These are phyloP conservation scores for Strix aluco DNA, from an alignment of 2,113 vertebrate genomes.

Conservation along the genomic window DNA sequence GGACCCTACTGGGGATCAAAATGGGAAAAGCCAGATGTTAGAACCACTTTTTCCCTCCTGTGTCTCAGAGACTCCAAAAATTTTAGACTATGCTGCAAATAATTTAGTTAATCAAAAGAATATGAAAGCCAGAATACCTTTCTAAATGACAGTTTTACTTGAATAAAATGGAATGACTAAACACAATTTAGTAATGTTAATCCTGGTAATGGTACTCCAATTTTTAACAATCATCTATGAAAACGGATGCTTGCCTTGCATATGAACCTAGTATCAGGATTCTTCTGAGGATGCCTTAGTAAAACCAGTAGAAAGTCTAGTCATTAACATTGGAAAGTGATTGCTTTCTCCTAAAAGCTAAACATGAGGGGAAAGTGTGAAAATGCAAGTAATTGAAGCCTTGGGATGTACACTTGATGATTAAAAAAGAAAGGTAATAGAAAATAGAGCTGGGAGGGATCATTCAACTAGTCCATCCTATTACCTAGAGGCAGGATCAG, in stretches of 20 bases:
- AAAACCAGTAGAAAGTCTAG: background rate
- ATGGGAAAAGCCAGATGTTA: background rate
- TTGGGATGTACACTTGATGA: background rate
- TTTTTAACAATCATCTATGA: background rate
- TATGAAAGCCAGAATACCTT: background rate
- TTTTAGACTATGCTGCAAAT: background rate
- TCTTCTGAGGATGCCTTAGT: background rate
- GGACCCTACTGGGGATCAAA: background rate
- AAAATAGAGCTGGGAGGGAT: background rate
- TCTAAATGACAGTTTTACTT: background rate
- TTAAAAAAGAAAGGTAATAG: background rate
- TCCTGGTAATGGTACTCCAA: background rate
- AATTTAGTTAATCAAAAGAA: background rate
- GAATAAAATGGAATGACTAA: background rate
- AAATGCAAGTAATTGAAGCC: background rate
- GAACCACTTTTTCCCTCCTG: background rate
- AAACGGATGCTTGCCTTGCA: background rate
- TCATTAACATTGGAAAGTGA: background rate
- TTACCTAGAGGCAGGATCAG: background rate
- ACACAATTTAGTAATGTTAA: background rate
- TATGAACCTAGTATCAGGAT: background rate
- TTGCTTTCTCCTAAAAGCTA: background rate
- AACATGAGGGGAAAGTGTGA: background rate
- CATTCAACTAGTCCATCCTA: background rate
- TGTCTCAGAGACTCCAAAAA: background rate